A percentile compares a stretch with the other conserved stretches of the same genome.
Evolutionary conservation across 2,888 invertebrate genomes (phyloP).

Genomic region (Eulithis testata): DNA sequence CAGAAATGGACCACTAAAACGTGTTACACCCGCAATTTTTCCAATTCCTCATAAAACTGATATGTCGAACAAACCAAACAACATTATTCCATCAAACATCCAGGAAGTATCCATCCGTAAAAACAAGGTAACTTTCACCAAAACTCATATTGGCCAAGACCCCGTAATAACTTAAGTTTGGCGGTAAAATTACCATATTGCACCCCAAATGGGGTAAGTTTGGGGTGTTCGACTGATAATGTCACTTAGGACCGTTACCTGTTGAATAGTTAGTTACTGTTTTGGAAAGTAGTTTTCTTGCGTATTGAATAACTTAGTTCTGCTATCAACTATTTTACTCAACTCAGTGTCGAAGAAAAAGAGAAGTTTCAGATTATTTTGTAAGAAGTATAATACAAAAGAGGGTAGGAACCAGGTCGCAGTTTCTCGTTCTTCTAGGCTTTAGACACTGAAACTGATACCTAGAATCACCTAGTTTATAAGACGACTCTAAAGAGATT

Average conservation of each 20-base stretch:
- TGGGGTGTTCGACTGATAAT: conserved; percentile 25
- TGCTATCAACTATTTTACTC: too few species aligned
- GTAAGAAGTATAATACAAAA: too few species aligned
- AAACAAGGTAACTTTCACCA: conserved; percentile 15
- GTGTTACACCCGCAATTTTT: too few species aligned
- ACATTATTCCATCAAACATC: conserved; percentile 6
- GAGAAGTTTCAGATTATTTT: too few species aligned
- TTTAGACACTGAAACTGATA: too few species aligned
- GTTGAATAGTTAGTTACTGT: conserved; percentile 27
- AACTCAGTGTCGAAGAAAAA: too few species aligned
- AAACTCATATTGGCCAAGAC: conserved; percentile 22
- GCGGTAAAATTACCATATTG: conserved; percentile 40
- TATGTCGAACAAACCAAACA: not conserved
- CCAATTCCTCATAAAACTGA: too few species aligned
- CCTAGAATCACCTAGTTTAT: too few species aligned
- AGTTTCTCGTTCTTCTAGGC: too few species aligned
- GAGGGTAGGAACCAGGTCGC: too few species aligned
- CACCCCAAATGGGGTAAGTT: conserved; percentile 37
- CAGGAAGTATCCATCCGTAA: conserved; percentile 1
- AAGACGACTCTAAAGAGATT: too few species aligned
- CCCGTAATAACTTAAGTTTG: conserved; percentile 37
- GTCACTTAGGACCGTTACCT: conserved; percentile 24
- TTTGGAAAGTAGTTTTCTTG: conserved; percentile 15
- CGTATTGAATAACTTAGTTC: not conserved
- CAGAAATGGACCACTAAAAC: too few species aligned